Evolutionary conservation across 2,797 vertebrate species (phyloP), one percentile per base, ranked within the genome.

Genomic region (Sebastes taczanowskii): DNA sequence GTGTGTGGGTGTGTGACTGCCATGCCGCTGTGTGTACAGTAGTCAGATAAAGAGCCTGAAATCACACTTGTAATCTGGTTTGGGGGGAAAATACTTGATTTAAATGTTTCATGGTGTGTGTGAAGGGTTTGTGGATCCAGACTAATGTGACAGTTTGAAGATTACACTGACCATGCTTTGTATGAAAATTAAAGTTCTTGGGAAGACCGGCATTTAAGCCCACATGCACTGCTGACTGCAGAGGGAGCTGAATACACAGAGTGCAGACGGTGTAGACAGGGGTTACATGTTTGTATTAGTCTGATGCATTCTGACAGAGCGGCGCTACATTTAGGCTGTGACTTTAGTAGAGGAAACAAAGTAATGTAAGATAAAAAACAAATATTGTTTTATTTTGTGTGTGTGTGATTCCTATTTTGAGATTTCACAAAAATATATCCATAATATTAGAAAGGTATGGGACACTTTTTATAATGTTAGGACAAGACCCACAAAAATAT

Each of bases 61-160:
- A 83, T 77, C 83, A 70, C 66, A 86, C 62, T 72, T 60, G 71
- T 81, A 76, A 83, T 86, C 79, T 73, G 71, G 52, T 73, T 74
- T 59, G 30, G 63, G 38, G 49, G 68, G 30, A 9, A 72, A 60
- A 76, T 20, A 18, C 63, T 63, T 61, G 74, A 77, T 88, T 82
- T 71, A 80, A 72, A 82, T 61, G 79, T 73, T 71, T 79, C 71
- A 65, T 65, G 49, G 56, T 68, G 80, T 60, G 62, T 74, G 65
- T 74, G 69, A 25, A 56, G 74, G 68, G 67, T 70, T 70, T 83
- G 27, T n/a, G 55, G 53, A 71, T 80, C 77, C 42, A 72, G 32
- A 77, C 76, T 70, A 71, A 77, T 25, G 49, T 60, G 62, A 82
- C 75, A 77, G 63, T 75, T 53, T 75, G 46, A 56, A 74, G 80